Percentiles rank a stretch among this genome's conserved stretches.
phyloP scores from a whole-genome alignment of 2,797 vertebrate species.

The Phrynocephalus guinanensis region DNA sequence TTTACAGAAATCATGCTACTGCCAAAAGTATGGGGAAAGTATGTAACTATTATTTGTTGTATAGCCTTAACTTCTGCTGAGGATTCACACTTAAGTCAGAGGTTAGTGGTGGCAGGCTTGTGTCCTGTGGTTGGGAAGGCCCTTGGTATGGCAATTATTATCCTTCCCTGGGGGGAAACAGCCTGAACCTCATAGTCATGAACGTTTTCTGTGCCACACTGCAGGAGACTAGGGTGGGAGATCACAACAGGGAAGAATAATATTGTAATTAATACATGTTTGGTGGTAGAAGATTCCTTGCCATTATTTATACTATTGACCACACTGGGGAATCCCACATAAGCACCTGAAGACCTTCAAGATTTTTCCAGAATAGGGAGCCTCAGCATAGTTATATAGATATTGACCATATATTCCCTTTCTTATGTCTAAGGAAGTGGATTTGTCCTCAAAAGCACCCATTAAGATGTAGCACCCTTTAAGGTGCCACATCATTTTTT shows the following conservation, averaged over 20 bases:
- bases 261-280: neutral
- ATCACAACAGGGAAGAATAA: too few relatives aligned
- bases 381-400: too few relatives aligned
- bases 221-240: neutral
- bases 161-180: neutral
- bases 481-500: too few relatives aligned
- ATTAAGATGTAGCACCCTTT: too few relatives aligned
- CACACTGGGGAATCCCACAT: neutral
- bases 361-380: neutral
- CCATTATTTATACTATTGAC: neutral
- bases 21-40: too few relatives aligned
- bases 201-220: neutral
- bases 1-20: too few relatives aligned
- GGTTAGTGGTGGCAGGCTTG: too few relatives aligned
- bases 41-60: neutral
- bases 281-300: neutral
- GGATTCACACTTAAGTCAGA: neutral
- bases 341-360: neutral
- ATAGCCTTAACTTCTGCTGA: neutral
- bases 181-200: neutral
- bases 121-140: neutral
- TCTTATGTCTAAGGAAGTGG: too few relatives aligned
- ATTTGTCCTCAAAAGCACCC: too few relatives aligned
- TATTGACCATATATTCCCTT: too few relatives aligned
- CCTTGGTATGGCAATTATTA: too few relatives aligned